Evolutionary conservation across 1,140 invertebrate species (phyloP).

Genomic region (Leptopilina clavipes): DNA sequence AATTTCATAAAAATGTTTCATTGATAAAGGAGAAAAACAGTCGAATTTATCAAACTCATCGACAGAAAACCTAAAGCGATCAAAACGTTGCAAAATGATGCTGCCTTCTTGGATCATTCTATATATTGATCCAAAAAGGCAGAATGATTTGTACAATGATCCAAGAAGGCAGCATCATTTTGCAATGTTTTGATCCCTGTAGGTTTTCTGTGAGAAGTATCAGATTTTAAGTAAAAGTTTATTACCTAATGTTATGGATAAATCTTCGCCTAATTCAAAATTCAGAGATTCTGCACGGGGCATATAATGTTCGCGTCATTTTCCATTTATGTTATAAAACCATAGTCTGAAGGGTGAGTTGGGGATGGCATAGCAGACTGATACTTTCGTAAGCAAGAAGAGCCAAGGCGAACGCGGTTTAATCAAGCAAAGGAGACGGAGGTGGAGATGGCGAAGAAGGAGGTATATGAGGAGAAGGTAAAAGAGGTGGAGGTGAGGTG

Average conservation of each 20-base stretch:
- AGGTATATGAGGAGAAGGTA: conserved; percentile 49
- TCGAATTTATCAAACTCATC: no score
- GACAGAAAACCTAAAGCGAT: no score
- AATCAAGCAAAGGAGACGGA: conserved; percentile 65
- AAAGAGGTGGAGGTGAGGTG: conserved; percentile 53
- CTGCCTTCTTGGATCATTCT: no score
- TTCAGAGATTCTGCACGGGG: not conserved
- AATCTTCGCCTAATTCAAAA: not conserved
- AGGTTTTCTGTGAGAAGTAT: no score
- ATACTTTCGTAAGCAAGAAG: conserved; percentile 54
- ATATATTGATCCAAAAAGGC: no score
- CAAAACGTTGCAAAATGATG: no score
- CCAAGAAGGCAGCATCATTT: no score
- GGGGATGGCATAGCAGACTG: conserved; percentile 38
- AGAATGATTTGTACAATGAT: no score
- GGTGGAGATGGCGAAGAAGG: conserved; percentile 46
- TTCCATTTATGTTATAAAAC: conserved; percentile 13
- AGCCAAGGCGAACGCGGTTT: conserved; percentile 58
- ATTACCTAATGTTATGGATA: not conserved
- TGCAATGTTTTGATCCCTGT: no score
- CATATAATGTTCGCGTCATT: conserved; percentile 15
- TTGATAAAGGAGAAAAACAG: no score
- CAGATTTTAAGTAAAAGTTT: no score
- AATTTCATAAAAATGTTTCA: no score
- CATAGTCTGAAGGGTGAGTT: conserved; percentile 2